Conservation (phyloP, 2,797 vertebrate species). For the Garrulus glandarius region DNA sequence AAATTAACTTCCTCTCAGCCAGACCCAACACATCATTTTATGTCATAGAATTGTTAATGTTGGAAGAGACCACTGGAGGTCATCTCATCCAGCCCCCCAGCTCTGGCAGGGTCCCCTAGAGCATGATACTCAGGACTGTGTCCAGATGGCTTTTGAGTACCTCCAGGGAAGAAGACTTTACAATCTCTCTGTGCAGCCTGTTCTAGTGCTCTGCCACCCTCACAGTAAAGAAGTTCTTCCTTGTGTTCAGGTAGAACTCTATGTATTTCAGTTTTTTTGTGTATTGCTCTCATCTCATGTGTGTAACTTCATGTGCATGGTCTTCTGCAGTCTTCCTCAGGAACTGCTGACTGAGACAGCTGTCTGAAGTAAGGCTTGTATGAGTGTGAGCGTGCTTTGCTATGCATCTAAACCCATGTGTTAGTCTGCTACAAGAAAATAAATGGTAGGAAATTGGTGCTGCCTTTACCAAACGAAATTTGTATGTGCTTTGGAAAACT, state of each 20-base stretch:
- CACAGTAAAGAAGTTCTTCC: neutral
- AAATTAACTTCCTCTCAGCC: neutral
- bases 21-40: neutral
- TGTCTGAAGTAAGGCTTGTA: neutral
- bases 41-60: neutral
- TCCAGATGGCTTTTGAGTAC: neutral
- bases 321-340: neutral
- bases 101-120: neutral
- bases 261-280: neutral
- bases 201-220: neutral
- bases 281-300: neutral
- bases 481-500: neutral
- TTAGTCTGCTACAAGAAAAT: neutral
- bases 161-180: neutral
- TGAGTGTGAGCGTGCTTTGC: neutral
- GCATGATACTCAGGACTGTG: neutral
- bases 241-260: neutral
- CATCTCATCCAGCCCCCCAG: neutral
- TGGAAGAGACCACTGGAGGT: neutral
- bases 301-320: neutral
- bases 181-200: neutral
- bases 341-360: neutral
- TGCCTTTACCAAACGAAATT: neutral
- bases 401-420: neutral
- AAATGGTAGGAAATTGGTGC: neutral